Base-by-base conservation (phyloP, 2,888 invertebrate species). In the Caenorhabditis angaria region DNA sequence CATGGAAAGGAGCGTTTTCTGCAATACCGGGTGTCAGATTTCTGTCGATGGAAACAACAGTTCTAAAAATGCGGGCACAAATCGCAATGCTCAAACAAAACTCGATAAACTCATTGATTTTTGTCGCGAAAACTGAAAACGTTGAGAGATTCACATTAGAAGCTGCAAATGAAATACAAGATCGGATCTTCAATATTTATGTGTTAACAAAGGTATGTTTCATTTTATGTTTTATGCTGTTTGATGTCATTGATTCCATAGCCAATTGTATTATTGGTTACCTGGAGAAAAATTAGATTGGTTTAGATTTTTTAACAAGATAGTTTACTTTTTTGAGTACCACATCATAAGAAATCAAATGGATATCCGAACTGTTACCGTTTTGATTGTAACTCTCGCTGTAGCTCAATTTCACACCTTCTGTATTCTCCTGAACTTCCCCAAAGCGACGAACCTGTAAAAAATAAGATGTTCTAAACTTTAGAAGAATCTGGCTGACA, bases 61-160 rank as follows among this genome's bases (percentile, higher is more conserved):
- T 72, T 0, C 57, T 68, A 41, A 54, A 61, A 48, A 78, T 81
- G 63, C 59, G 66, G 50, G 65, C 61, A 2, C 80, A 82, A 53
- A 69, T 84, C 47, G 69, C 69, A 20, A 60, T 67, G 28, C 58
- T 80, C 8, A 35, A 53, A 64, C 41, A 70, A 20, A 55, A 70
- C 25, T 62, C 64, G 4, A 74, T 78, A n/a, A 76, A 78, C n/a
- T 81, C 78, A 8, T 59, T 86, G 24, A 73, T 85, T 48, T 60
- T 86, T 22, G 77, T 85, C 4, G 84, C 82, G 6, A 81, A 80
- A 25, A 85, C 85, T 5, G 69, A 74, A 59, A 81, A 82, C 54
- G 77, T 85, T 14, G 84, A 85, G 61, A 56, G 66, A 55, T 85
- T 77, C 61, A 76, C 81, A 0, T 24, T 78, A 3, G 76, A 81